phyloP scores from a whole-genome alignment of 2,797 vertebrate genomes.

The Crypturellus tataupa region DNA sequence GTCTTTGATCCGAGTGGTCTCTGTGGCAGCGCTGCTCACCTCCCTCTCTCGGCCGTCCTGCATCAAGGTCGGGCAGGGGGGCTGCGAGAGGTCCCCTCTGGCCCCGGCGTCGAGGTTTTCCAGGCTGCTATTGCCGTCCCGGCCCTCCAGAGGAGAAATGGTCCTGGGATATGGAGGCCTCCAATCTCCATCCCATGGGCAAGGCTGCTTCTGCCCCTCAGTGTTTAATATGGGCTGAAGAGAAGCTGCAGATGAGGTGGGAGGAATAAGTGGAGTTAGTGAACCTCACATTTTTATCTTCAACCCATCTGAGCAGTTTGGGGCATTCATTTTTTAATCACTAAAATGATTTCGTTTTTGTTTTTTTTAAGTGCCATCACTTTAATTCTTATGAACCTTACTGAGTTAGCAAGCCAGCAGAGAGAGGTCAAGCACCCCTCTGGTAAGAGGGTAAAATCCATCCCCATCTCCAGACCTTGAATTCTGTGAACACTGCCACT shows the following conservation, averaged over 20 bases:
- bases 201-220: not conserved
- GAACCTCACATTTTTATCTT: not conserved
- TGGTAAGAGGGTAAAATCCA: not conserved
- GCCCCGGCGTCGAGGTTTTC: fast-evolving
- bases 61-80: not conserved
- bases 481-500: not conserved
- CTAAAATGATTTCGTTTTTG: not conserved
- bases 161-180: not conserved
- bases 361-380: not conserved
- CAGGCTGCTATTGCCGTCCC: not conserved
- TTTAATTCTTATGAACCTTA: not conserved
- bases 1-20: constrained; percentile 71
- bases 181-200: not conserved
- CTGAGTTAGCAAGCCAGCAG: not conserved
- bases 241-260: constrained; percentile 41
- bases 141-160: not conserved
- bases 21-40: constrained; percentile 27
- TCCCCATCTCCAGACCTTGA: not conserved
- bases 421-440: not conserved
- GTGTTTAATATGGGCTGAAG: constrained; percentile 6
- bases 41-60: constrained; percentile 19
- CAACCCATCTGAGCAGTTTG: not conserved
- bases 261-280: not conserved
- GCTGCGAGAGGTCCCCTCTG: not conserved
- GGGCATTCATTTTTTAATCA: not conserved